Conservation (phyloP, 2,113 vertebrate genomes). For the Protobothrops mucrosquamatus region DNA sequence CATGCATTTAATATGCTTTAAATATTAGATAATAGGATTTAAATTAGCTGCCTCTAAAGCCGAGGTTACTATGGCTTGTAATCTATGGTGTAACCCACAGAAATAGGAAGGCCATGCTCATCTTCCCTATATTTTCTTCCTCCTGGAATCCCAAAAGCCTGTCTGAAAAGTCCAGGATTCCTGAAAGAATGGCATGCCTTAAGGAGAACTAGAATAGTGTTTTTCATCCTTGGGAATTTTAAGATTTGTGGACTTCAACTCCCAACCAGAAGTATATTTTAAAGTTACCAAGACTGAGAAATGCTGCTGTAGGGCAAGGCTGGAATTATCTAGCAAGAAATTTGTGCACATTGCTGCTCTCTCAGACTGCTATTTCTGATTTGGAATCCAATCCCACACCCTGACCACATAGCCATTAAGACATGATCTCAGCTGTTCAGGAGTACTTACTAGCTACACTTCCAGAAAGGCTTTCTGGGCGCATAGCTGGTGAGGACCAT, state of each 20-base stretch:
- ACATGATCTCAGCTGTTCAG: background rate
- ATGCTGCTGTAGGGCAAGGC: background rate
- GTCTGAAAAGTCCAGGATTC: background rate
- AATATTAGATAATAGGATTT: background rate
- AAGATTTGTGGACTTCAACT: background rate
- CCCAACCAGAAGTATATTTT: background rate
- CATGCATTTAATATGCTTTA: background rate
- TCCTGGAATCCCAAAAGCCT: background rate
- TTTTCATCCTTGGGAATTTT: background rate
- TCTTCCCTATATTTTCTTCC: background rate
- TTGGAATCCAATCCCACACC: background rate
- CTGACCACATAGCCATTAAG: background rate
- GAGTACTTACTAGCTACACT: background rate
- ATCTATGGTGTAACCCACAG: background rate
- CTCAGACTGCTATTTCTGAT: background rate
- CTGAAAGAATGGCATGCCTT: background rate
- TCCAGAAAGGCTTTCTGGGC: background rate
- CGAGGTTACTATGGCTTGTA: background rate
- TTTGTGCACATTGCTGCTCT: background rate
- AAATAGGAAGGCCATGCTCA: background rate
- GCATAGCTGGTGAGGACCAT: background rate
- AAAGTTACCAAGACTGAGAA: background rate
- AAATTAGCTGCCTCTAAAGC: background rate
- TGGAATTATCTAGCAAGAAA: background rate
- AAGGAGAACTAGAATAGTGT: background rate